phyloP scores from a whole-genome alignment of 2,888 invertebrate species.

The Ectemnius continuus region DNA sequence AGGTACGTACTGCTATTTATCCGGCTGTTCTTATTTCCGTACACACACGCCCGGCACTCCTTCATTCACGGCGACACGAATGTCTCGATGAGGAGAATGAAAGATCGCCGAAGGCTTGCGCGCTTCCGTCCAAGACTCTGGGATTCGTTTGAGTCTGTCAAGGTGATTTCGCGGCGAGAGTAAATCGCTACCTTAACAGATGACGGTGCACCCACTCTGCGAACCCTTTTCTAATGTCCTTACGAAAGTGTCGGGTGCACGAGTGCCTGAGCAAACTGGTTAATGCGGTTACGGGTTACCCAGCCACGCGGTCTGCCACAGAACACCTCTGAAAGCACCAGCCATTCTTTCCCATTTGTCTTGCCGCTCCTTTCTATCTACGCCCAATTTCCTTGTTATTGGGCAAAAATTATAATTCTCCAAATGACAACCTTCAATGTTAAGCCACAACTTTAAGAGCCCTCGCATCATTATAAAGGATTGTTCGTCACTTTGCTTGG shows the following conservation, averaged over 20 bases:
- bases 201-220: no score
- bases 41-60: not conserved
- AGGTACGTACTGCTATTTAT: not conserved
- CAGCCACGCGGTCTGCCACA: constrained; percentile 22
- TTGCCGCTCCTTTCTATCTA: not conserved
- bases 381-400: not conserved
- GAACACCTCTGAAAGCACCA: constrained; percentile 40
- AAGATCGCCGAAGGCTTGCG: no score
- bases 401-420: not conserved
- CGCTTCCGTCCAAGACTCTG: no score
- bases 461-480: not conserved
- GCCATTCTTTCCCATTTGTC: constrained; percentile 30
- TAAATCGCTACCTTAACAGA: no score
- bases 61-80: constrained; percentile 4
- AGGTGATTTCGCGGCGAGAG: no score
- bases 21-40: not conserved
- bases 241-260: not conserved
- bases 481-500: not conserved
- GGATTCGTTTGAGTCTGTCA: no score
- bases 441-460: not conserved
- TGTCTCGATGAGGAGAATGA: constrained; percentile 6
- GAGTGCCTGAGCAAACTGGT: constrained; percentile 25
- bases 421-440: not conserved
- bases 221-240: not conserved
- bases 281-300: constrained; percentile 37